Percentiles rank a stretch among this genome's conserved stretches.
phyloP scores from a whole-genome alignment of 2,888 invertebrate species.

The Hyposoter didymator region DNA sequence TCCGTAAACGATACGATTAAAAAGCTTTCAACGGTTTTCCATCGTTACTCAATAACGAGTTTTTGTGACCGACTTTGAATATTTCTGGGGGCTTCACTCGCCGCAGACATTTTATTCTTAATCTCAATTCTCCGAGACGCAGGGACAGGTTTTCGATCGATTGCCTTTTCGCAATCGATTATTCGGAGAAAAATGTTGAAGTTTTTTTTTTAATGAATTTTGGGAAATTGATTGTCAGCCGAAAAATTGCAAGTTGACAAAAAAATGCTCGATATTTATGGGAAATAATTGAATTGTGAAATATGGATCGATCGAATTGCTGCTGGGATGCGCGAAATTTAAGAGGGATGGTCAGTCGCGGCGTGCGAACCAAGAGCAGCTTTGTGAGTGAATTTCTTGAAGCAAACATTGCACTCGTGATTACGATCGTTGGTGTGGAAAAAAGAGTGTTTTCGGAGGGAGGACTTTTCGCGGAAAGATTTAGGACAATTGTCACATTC shows the following conservation, averaged over 20 bases:
- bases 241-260: not conserved
- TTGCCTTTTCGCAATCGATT: too few relatives aligned
- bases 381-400: slow-evolving; percentile 80
- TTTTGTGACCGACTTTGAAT: not conserved
- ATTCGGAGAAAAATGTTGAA: not conserved
- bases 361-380: slow-evolving; percentile 79
- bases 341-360: slow-evolving; percentile 79
- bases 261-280: not conserved
- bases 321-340: slow-evolving; percentile 61
- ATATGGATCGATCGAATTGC: not conserved
- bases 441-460: slow-evolving; percentile 79
- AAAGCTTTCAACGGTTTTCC: not conserved
- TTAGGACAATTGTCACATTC: slow-evolving; percentile 80
- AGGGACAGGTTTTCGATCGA: not conserved
- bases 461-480: slow-evolving; percentile 77
- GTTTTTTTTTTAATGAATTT: not conserved
- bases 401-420: slow-evolving; percentile 79
- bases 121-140: not conserved
- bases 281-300: not conserved
- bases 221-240: not conserved
- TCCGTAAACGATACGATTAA: not conserved
- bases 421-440: slow-evolving; percentile 78
- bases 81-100: not conserved
- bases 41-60: not conserved
- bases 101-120: not conserved